Conservation (phyloP, 35 echinoderm and acorn worm genomes). For the Stichopus chloronotus region DNA sequence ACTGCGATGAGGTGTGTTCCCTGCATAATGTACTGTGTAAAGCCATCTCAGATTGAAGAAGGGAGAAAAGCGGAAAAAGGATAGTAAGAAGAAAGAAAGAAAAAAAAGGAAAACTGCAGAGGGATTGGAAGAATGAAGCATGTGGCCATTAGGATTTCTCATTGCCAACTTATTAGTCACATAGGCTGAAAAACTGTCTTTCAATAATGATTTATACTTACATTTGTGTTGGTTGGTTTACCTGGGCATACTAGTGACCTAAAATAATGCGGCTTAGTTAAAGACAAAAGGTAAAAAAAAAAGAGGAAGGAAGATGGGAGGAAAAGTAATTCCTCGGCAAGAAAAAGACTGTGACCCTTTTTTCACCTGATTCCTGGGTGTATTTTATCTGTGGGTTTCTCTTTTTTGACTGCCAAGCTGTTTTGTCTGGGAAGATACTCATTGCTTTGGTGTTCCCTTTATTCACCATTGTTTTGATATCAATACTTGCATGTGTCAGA, state of each 20-base stretch:
- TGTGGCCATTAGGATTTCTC: constrained; percentile 33
- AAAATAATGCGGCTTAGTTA: neutral
- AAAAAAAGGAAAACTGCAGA: neutral
- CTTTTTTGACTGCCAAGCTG: no score
- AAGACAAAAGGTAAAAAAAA: no score
- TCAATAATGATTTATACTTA: constrained; percentile 37
- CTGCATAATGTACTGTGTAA: constrained; percentile 42
- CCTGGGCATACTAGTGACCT: constrained; percentile 37
- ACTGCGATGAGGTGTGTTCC: neutral
- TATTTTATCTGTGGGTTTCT: no score
- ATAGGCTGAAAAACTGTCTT: neutral
- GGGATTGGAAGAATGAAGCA: neutral
- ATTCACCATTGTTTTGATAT: no score
- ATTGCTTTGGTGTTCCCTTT: no score
- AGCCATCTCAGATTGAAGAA: constrained; percentile 19
- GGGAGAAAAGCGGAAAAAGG: neutral
- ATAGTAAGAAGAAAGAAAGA: neutral
- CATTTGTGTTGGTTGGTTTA: neutral
- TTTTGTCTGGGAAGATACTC: no score
- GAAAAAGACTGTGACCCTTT: no score
- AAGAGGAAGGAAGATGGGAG: neutral
- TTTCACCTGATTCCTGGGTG: no score
- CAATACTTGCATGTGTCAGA: no score
- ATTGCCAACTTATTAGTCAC: constrained; percentile 15
- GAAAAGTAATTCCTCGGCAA: no score